Conservation (phyloP, 2,113 vertebrate species). For the Stictonetta naevosa region DNA sequence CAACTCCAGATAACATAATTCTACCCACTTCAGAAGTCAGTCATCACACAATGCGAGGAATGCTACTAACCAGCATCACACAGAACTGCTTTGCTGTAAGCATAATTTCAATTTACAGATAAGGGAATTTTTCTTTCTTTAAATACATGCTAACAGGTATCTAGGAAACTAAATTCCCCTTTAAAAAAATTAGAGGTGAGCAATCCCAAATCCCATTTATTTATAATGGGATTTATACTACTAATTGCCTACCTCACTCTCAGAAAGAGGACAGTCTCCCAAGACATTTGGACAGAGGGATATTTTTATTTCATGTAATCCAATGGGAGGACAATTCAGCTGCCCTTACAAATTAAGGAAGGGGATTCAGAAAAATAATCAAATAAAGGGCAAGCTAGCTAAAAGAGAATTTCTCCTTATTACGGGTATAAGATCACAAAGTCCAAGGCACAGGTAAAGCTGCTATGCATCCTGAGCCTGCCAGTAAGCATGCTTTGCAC, state of each 20-base stretch:
- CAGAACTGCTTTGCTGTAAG: neutral
- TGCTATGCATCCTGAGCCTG: neutral
- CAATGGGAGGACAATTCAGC: neutral
- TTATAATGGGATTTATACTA: slow-evolving; percentile 9
- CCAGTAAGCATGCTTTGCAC: neutral
- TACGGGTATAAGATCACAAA: neutral
- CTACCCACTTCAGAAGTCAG: neutral
- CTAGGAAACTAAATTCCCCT: neutral
- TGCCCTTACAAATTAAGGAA: neutral
- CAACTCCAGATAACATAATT: neutral
- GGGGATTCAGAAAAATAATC: neutral
- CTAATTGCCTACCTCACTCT: neutral
- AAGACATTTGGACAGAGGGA: neutral
- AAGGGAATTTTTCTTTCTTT: neutral
- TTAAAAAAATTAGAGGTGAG: neutral
- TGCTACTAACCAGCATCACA: neutral
- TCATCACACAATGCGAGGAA: neutral
- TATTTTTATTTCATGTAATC: neutral
- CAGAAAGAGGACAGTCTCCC: neutral
- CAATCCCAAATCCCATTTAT: neutral
- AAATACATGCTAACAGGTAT: neutral
- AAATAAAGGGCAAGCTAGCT: neutral
- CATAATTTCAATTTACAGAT: neutral
- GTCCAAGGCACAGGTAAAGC: neutral
- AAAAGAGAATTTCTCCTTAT: neutral